Evolutionary conservation across 2,797 vertebrate genomes (phyloP), one percentile per base, ranked within the genome.

Genomic region (Helarctos malayanus): DNA sequence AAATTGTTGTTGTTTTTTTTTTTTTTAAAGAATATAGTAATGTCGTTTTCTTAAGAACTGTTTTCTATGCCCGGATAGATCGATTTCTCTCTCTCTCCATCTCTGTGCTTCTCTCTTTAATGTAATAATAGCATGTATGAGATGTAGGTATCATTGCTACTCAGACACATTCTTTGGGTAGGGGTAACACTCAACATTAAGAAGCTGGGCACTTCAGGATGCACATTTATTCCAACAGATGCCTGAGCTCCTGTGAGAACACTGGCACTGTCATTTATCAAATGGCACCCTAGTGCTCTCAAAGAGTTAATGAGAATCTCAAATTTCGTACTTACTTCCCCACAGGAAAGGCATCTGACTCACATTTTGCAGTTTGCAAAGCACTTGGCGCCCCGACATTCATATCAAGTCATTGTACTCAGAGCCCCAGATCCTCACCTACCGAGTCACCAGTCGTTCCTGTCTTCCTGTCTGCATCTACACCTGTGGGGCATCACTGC

Each of bases 271-370:
- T 52, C 56, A 32, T 97, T 92, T 89, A 71, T 97, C 82, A 92
- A 69, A 63, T 63, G 71, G 35, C 57, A 88, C 92, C 93, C 57
- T 49, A 54, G 38, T 65, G 78, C 23, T 75, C 78, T 59, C 81
- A 87, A 71, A 78, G 87, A 95, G 56, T 75, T 88, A 73, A 89
- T 65, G 81, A 90, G 83, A 61, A 32, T 86, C 38, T 92, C 56
- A 59, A 14, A 25, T 81, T 56, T 91, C 49, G 27, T 90, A 5
- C 35, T 80, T 23, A n/a, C 47, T 78, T 11, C 35, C 15, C 73
- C 16, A 63, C 4, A 35, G 73, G 57, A 86, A 71, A 83, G 56
- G 32, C n/a, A 63, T 63, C 87, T 87, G 92, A 94, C 29, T 82
- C 18, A n/a, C 27, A 79, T 82, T 81, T 35, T 92, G 27, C 16